Evolutionary conservation across 2,113 vertebrate species (phyloP), one percentile per base, ranked within the genome.

Genomic region (Noctilio leporinus): DNA sequence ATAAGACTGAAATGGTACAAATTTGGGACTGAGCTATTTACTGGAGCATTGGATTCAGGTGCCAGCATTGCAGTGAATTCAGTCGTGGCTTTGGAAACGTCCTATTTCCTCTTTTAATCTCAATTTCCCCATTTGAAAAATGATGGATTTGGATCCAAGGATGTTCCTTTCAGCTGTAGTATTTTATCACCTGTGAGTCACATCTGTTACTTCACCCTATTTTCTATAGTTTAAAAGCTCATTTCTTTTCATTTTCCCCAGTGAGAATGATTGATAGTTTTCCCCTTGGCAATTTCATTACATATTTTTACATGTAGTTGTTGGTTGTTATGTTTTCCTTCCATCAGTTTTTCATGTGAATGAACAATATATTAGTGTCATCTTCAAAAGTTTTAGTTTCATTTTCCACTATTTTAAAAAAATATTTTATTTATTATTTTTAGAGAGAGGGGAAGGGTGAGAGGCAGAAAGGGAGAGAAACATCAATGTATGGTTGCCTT

Each of bases 241-340:
- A 45, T 95, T 95, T 95, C 86, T 86, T 91, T 96, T 92, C 93
- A 95, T 93, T 92, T 94, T 93, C 57, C 65, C 49, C 67, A 35
- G 83, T 62, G 67, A 84, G 77, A 87, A 94, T 90, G 95, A 97
- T 69, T 47, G 92, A 96, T 96, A 69, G 83, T 65, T 77, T 62
- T 87, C 75, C 59, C 53, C 30, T 91, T 53, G 90, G 93, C 82
- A 89, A 95, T 81, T 53, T 94, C 88, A 93, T 96, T 88, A 96
- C 26, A 75, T 77, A 93, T 69, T 96, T 96, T 96, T 96, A 96
- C 94, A 95, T 96, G 96, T 92, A n/a, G n/a, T 92, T 96, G 82
- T 69, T 96, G 55, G 70, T 93, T 89, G 94, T 95, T 94, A 94
- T 87, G 72, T 93, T 95, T 94, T 80, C 87, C 65, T 90, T 90